Evolutionary conservation across 1,140 invertebrate genomes (phyloP).

Genomic region (Drosophila hydei): DNA sequence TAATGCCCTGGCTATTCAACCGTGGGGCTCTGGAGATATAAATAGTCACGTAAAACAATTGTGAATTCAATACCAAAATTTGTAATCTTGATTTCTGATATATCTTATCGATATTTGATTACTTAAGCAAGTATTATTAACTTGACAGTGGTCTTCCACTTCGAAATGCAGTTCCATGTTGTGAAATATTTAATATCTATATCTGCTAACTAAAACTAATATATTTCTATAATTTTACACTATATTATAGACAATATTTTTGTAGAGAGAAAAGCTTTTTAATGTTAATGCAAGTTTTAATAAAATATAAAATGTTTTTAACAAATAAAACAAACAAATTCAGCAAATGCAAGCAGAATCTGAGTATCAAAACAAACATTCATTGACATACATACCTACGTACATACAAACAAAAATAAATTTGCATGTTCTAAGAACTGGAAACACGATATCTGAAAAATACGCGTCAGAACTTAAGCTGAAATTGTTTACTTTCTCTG

Average conservation of each 20-base stretch:
- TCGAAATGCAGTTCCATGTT: not conserved
- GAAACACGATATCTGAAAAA: not conserved
- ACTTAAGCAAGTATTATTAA: constrained; percentile 25
- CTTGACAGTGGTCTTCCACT: not conserved
- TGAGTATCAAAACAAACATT: not conserved
- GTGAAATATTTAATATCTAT: not conserved
- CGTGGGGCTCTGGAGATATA: constrained; percentile 58
- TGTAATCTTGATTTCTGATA: not conserved
- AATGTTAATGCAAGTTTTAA: not conserved
- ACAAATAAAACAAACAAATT: not conserved
- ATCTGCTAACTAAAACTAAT: not conserved
- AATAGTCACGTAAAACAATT: not conserved
- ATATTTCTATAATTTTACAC: too few species aligned
- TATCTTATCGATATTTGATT: constrained; percentile 20
- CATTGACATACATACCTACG: too few species aligned
- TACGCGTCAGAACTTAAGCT: too few species aligned
- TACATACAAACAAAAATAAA: too few species aligned
- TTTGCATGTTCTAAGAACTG: not conserved
- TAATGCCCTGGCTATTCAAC: constrained; percentile 72
- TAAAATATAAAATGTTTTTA: too few species aligned
- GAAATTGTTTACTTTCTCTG: too few species aligned
- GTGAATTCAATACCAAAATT: not conserved
- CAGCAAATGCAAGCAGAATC: not conserved
- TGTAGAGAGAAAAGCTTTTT: too few species aligned
- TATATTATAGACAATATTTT: too few species aligned